These are phyloP conservation scores for Echinops telfairi DNA, from an alignment of 2,113 vertebrate species.

Conservation along the genomic window DNA sequence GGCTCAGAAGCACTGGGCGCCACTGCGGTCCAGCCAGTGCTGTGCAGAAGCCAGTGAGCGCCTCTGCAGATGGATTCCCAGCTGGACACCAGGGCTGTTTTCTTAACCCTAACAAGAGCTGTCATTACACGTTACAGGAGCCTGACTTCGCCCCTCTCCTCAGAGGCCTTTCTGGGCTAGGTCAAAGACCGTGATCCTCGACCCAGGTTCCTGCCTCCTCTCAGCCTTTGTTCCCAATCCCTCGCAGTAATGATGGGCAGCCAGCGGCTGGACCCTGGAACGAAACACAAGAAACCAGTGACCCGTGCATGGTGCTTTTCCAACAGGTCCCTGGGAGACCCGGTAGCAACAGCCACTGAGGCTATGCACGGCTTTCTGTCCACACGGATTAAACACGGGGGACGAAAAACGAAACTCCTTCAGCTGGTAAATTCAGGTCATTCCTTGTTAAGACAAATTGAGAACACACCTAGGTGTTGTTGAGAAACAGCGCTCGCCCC, in stretches of 20 bases:
- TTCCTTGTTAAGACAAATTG: constrained; percentile 69
- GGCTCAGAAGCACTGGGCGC: background rate
- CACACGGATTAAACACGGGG: constrained; percentile 62
- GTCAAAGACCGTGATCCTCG: constrained; percentile 88
- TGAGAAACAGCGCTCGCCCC: constrained; percentile 48
- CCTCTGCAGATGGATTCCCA: constrained; percentile 86
- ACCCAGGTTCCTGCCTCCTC: constrained; percentile 82
- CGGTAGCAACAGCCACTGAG: constrained; percentile 24
- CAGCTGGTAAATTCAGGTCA: constrained; percentile 56
- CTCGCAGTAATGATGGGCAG: constrained; percentile 88
- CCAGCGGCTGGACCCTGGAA: constrained; percentile 80
- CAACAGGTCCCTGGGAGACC: constrained; percentile 20
- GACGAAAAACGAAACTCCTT: constrained; percentile 28
- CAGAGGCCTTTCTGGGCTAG: constrained; percentile 85
- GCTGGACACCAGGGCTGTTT: constrained; percentile 87
- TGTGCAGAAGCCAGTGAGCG: constrained; percentile 59
- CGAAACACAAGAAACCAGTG: constrained; percentile 81
- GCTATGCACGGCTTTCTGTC: constrained; percentile 67
- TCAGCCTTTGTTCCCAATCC: constrained; percentile 87
- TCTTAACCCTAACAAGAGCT: constrained; percentile 92
- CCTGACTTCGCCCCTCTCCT: constrained; percentile 89
- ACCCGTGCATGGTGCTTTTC: constrained; percentile 60
- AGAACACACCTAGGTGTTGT: background rate
- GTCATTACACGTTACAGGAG: constrained; percentile 93
- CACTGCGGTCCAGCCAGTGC: too few relatives aligned